Evolutionary conservation across 2,888 invertebrate genomes (phyloP).

Genomic region (Nemotelus nigrinus): DNA sequence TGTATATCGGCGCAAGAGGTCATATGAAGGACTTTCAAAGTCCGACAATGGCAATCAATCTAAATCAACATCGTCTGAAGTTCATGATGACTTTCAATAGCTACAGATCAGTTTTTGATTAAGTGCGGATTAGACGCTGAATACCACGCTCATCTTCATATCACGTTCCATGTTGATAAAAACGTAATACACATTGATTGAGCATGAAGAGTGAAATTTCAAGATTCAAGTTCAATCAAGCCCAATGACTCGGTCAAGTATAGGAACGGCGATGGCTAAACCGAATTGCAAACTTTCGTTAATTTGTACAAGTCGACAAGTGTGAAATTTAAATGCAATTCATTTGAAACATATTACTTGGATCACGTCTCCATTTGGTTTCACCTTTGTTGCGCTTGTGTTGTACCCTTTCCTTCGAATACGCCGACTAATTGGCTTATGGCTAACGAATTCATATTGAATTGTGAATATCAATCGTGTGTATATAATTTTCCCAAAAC

Average conservation of each 20-base stretch:
- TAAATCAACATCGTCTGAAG: constrained; percentile 11
- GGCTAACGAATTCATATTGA: too few species aligned
- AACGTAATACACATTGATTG: not conserved
- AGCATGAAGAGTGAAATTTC: constrained; percentile 1
- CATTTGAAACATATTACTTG: too few species aligned
- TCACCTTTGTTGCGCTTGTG: too few species aligned
- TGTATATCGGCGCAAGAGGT: not conserved
- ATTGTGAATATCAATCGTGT: too few species aligned
- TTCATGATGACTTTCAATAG: not conserved
- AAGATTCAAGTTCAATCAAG: not conserved
- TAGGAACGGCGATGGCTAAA: not conserved
- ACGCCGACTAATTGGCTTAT: too few species aligned
- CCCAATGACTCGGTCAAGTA: constrained; percentile 20
- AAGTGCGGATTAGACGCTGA: not conserved
- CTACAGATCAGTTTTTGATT: not conserved
- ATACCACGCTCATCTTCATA: not conserved
- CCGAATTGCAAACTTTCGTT: not conserved
- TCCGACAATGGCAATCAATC: constrained; percentile 7
- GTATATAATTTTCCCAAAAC: too few species aligned
- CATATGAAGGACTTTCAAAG: constrained; percentile 36
- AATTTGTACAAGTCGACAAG: not conserved
- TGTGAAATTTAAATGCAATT: too few species aligned
- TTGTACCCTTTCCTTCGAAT: too few species aligned
- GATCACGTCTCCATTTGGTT: too few species aligned
- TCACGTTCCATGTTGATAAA: not conserved